These are phyloP conservation scores for Coreius guichenoti DNA, from an alignment of 2,797 vertebrate genomes.

Conservation along the genomic window DNA sequence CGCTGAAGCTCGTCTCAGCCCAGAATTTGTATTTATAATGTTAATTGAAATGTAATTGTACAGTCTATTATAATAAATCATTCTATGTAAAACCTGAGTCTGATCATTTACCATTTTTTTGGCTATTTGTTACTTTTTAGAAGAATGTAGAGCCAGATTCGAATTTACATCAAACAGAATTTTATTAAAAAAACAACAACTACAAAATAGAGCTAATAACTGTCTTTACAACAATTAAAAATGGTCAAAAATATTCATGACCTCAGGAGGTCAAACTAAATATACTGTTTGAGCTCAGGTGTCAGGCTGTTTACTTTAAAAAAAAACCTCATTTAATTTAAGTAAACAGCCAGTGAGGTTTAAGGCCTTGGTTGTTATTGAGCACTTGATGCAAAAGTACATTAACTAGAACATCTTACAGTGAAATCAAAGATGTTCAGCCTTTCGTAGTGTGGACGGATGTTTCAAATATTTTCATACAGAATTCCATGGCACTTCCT, in stretches of 20 bases:
- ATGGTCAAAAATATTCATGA: no score
- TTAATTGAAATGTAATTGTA: constrained; percentile 84
- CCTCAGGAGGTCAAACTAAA: not conserved
- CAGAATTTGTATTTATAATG: constrained; percentile 82
- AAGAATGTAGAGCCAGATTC: not conserved
- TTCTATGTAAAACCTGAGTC: constrained; percentile 71
- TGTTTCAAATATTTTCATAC: not conserved
- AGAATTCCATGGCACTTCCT: not conserved
- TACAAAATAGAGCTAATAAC: not conserved
- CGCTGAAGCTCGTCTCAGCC: constrained; percentile 67
- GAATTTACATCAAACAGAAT: not conserved
- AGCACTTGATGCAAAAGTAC: no score
- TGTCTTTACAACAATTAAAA: not conserved
- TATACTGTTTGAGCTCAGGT: not conserved
- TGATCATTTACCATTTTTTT: not conserved
- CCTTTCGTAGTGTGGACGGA: no score
- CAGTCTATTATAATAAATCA: constrained; percentile 91
- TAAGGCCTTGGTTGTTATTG: no score
- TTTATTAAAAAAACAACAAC: not conserved
- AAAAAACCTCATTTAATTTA: no score
- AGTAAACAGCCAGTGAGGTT: no score
- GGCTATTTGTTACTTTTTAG: not conserved
- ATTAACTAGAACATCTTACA: no score
- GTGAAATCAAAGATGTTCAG: no score
- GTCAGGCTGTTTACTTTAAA: no score